phyloP scores from a whole-genome alignment of 2,888 invertebrate species.

The Gryllus longicercus region DNA sequence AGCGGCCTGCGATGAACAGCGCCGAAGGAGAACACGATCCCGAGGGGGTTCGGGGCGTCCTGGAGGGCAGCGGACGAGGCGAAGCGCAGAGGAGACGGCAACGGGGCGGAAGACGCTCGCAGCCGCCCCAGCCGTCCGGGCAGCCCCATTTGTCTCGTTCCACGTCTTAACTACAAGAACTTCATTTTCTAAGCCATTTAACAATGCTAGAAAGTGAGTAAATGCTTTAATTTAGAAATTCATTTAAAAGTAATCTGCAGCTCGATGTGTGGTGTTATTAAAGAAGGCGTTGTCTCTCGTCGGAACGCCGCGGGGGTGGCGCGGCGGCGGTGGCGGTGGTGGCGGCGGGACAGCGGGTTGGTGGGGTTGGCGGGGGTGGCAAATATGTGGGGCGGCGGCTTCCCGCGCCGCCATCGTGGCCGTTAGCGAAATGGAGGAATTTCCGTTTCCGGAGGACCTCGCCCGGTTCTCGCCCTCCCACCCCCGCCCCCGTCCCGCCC shows the following conservation, averaged over 20 bases:
- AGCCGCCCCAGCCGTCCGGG: neutral
- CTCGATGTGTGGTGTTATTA: constrained; percentile 7
- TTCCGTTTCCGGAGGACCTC: neutral
- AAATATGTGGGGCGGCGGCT: neutral
- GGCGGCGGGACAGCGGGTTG: neutral
- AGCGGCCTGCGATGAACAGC: too few relatives aligned
- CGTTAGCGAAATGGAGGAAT: neutral
- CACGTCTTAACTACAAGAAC: constrained; percentile 32
- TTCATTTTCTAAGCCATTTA: constrained; percentile 39
- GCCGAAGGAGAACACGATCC: too few relatives aligned
- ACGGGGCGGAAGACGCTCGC: neutral
- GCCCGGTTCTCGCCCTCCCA: too few relatives aligned
- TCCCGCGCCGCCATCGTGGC: neutral
- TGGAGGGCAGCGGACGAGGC: neutral
- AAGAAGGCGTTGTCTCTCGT: neutral
- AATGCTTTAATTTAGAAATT: constrained; percentile 38
- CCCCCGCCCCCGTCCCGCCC: neutral
- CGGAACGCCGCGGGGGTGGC: neutral
- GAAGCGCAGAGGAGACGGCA: neutral
- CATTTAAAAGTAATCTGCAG: constrained; percentile 33
- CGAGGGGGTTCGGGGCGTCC: too few relatives aligned
- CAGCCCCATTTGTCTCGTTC: constrained; percentile 26
- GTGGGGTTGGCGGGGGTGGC: neutral
- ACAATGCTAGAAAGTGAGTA: constrained; percentile 37
- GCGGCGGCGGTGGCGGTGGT: neutral